Evolutionary conservation across 2,113 vertebrate genomes (phyloP), one percentile per base, ranked within the genome.

Genomic region (Cranoglanis bouderius): DNA sequence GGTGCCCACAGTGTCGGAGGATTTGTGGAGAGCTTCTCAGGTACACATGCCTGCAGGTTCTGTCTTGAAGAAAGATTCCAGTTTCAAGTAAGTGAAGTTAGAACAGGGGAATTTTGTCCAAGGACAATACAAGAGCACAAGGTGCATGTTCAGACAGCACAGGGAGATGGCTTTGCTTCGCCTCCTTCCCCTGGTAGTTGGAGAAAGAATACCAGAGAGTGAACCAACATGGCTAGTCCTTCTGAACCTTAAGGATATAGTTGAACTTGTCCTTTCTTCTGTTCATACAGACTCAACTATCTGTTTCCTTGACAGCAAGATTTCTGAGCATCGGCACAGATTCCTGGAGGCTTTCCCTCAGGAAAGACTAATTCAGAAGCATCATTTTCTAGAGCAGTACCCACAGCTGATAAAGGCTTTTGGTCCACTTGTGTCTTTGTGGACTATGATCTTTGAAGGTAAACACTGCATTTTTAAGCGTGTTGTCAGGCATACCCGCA

Each of bases 291-390:
- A 55, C 53, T 55, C 53, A 16, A 55, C 14, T 7, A 81, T 85
- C 85, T 82, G 72, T 86, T 91, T 59, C 61, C 38, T 89, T 26
- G 82, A 89, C n/a, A 82, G 61, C 24, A 88, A 90, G 29, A 88
- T 88, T 16, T 88, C 77, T 19, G 75, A 88, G 16, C 87, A 86
- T 26, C 32, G 53, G 53, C 53, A 55, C 53, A 55, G 53, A 55
- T 55, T 18, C 16, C 72, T 81, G 29, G 26, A 61, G 21, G 29
- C 72, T 10, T 85, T 89, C 80, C 80, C 84, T 40, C 29, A 65
- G 53, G 77, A 81, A 85, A 55, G 21, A 29, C 70, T 87, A 16
- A 49, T 87, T 55, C 81, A 70, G 38, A 89, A 91, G 53, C 53
- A 55, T 18, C 53, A 55, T 55, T 55, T 55, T 55, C 53, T 55